Conservation (phyloP, 2,113 vertebrate genomes). For the Oryzias celebensis region DNA sequence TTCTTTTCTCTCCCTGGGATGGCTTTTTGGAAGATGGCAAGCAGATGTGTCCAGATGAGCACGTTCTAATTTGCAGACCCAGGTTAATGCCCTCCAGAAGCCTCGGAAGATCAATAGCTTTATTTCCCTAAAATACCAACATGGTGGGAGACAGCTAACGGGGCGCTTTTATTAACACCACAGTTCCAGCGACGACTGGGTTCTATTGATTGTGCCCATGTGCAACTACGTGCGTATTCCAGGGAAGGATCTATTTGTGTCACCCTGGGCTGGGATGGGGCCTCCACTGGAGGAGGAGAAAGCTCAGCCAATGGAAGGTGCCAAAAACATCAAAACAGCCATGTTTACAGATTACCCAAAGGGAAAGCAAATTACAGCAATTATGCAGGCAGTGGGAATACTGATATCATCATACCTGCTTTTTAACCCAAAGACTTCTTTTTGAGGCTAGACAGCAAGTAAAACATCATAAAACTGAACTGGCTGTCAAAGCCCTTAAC, state of each 20-base stretch:
- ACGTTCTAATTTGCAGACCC: conserved; percentile 75
- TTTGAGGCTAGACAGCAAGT: conserved; percentile 61
- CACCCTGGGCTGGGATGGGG: conserved; percentile 74
- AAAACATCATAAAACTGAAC: conserved; percentile 66
- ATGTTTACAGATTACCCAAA: conserved; percentile 81
- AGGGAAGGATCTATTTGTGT: conserved; percentile 81
- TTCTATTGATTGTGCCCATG: conserved; percentile 75
- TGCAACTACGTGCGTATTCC: conserved; percentile 79
- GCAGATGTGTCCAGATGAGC: conserved; percentile 75
- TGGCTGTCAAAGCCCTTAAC: conserved; percentile 64
- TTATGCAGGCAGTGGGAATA: conserved; percentile 77
- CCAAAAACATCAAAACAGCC: conserved; percentile 80
- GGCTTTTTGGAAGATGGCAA: conserved; percentile 72
- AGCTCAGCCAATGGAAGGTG: conserved; percentile 76
- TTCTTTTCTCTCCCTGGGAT: conserved; percentile 60
- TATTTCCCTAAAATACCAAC: conserved; percentile 79
- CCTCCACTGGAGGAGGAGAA: conserved; percentile 64
- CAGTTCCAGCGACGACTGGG: conserved; percentile 64
- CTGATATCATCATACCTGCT: conserved; percentile 76
- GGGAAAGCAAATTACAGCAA: conserved; percentile 79
- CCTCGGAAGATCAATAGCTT: conserved; percentile 75
- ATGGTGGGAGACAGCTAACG: conserved; percentile 66
- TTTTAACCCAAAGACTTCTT: conserved; percentile 70
- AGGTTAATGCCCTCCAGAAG: conserved; percentile 75
- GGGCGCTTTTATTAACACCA: conserved; percentile 70